Percentiles rank a stretch among this genome's conserved stretches.
Conservation (phyloP, 2,888 invertebrate genomes). For the Dioctria linearis region DNA sequence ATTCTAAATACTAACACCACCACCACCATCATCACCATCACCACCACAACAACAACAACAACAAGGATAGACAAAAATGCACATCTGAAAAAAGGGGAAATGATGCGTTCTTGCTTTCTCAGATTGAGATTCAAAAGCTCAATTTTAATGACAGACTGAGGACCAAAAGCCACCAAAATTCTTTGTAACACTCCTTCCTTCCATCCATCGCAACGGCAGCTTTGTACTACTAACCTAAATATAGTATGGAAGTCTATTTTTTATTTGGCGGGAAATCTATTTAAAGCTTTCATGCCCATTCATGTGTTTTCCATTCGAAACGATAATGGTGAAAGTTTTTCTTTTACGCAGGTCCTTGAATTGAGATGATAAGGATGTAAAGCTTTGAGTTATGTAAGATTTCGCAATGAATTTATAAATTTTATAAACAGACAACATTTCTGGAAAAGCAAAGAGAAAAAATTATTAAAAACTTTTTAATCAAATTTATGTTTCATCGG, state of each 20-base stretch:
- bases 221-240: conserved; percentile 50
- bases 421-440: neutral
- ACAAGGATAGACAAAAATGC: neutral
- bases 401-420: neutral
- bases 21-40: neutral
- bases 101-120: neutral
- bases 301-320: neutral
- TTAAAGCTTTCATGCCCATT: conserved; percentile 28
- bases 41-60: no score
- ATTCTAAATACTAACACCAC: conserved; percentile 1
- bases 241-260: neutral
- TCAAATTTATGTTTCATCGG: no score
- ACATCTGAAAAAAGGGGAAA: conserved; percentile 32
- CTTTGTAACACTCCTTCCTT: neutral
- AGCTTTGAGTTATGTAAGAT: conserved; percentile 43
- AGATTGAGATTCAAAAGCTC: conserved; percentile 36
- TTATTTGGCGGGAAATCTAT: conserved; percentile 42
- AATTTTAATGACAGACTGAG: no score
- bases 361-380: neutral
- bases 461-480: no score
- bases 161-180: no score
- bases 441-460: neutral
- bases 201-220: conserved; percentile 17
- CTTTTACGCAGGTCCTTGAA: conserved; percentile 30
- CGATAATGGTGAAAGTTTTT: neutral